Percentiles rank a stretch among this genome's conserved stretches.
These are phyloP conservation scores for Salminus brasiliensis DNA, from an alignment of 2,113 vertebrate species.

Conservation along the genomic window DNA sequence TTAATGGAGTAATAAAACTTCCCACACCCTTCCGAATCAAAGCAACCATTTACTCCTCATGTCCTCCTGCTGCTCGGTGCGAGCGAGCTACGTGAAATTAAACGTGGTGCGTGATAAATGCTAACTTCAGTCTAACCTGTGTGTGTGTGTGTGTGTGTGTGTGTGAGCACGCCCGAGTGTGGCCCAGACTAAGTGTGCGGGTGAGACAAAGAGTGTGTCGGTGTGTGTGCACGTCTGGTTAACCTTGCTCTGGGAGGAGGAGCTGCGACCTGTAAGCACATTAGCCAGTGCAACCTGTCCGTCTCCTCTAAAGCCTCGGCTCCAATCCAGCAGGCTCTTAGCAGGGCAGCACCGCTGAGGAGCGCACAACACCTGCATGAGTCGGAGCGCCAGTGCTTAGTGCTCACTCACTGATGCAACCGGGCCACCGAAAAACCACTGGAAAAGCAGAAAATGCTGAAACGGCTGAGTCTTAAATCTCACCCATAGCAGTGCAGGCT, in stretches of 20 bases:
- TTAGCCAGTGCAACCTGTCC: constrained; percentile 58
- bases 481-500: not conserved
- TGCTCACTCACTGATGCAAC: constrained; percentile 26
- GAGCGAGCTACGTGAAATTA: constrained; percentile 5
- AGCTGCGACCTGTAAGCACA: constrained; percentile 64
- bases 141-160: no score
- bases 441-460: constrained; percentile 14
- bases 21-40: constrained; percentile 21
- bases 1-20: constrained; percentile 47
- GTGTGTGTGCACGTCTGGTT: constrained; percentile 45
- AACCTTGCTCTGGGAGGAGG: constrained; percentile 50
- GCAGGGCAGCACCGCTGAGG: constrained; percentile 28
- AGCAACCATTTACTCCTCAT: constrained; percentile 27
- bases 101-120: constrained; percentile 19
- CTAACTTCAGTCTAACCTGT: not conserved
- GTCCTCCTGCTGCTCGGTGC: not conserved
- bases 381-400: constrained; percentile 4
- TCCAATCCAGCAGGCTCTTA: constrained; percentile 45
- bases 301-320: constrained; percentile 56
- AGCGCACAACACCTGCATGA: constrained; percentile 26
- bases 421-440: not conserved
- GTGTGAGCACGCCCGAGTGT: no score
- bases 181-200: not conserved
- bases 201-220: not conserved
- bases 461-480: constrained; percentile 26